These are phyloP conservation scores for Myotis lucifugus DNA, from an alignment of 2,113 vertebrate species.

Conservation along the genomic window DNA sequence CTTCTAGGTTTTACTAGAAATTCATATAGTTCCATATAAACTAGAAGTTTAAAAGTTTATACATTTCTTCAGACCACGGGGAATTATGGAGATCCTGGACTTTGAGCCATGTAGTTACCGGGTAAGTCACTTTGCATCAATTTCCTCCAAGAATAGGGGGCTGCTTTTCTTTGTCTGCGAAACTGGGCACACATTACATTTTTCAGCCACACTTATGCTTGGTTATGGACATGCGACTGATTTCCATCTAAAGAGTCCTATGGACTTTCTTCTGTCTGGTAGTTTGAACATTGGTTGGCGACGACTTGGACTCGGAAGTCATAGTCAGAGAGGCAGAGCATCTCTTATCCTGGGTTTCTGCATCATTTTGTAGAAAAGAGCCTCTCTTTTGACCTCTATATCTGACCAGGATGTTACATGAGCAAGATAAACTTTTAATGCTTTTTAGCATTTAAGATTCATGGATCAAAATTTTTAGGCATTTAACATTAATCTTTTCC, in stretches of 20 bases:
- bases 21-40: not conserved
- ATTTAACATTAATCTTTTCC: not conserved
- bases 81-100: not conserved
- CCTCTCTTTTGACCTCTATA: not conserved
- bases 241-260: not conserved
- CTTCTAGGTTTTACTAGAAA: not conserved
- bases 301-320: not conserved
- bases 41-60: not conserved
- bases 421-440: not conserved
- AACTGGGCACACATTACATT: not conserved
- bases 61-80: not conserved
- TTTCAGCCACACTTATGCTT: not conserved
- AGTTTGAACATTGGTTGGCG: not conserved
- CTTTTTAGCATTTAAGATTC: constrained; percentile 13
- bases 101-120: not conserved
- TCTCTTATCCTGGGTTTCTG: not conserved
- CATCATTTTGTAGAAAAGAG: not conserved
- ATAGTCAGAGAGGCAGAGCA: not conserved
- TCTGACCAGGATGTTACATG: not conserved
- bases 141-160: not conserved
- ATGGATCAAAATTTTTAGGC: constrained; percentile 21
- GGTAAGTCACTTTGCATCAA: not conserved
- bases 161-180: not conserved
- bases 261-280: not conserved
- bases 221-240: not conserved